phyloP scores from a whole-genome alignment of 2,113 vertebrate genomes.

The Paramormyrops kingsleyae region DNA sequence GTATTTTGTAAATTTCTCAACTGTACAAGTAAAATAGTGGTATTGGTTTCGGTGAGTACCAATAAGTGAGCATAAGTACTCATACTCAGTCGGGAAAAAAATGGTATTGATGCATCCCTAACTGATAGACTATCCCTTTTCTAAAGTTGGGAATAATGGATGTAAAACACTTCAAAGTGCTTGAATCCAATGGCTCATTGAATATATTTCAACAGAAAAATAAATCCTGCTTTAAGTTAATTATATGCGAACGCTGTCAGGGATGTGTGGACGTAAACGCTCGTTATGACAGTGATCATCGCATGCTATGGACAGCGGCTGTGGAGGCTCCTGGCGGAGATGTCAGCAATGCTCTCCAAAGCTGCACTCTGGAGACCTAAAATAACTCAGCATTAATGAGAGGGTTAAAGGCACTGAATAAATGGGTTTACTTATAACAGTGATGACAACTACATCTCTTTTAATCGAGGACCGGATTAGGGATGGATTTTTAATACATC shows the following conservation, averaged over 20 bases:
- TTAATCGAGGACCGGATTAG: not conserved
- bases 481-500: not conserved
- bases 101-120: not conserved
- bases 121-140: not conserved
- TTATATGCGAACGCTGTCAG: not conserved
- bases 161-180: not conserved
- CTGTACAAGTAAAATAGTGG: not conserved
- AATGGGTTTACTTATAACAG: not conserved
- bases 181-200: not conserved
- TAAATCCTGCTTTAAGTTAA: not conserved
- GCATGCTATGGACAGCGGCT: not conserved
- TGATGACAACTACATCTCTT: not conserved
- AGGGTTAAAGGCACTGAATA: not conserved
- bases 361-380: not conserved
- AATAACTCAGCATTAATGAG: not conserved
- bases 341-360: not conserved
- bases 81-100: not conserved
- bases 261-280: not conserved
- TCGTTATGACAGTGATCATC: not conserved
- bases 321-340: not conserved
- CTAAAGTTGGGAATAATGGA: not conserved
- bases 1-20: not conserved
- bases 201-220: not conserved
- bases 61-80: not conserved
- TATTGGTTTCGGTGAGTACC: not conserved